Base-by-base conservation (phyloP, 2,888 invertebrate species). In the Rhabditoides inermis region DNA sequence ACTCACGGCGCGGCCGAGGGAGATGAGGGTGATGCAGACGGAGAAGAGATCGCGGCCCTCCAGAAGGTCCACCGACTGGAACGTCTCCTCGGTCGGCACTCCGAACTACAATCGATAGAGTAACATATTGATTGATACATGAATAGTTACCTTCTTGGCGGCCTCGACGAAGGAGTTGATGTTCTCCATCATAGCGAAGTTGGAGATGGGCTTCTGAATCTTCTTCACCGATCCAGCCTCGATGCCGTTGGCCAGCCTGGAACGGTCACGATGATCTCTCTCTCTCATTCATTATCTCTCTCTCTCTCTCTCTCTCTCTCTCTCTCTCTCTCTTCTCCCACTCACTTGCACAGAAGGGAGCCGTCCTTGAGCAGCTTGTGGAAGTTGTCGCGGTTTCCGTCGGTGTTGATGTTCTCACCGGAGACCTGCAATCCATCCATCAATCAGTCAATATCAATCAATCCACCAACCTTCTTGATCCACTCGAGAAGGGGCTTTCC, bases 181-280 rank as follows among this genome's bases (percentile, higher is more conserved):
- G 79, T 95, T 95, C 81, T 95, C 94, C 92, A 94, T 94, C 80
- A 90, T 90, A 77, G 92, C 92, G 81, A 94, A 95, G 55, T 88
- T 90, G 85, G 90, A 87, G 76, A 85, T 84, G 54, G 86, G 87
- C 69, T 84, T 84, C 79, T 94, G 92, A 69, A 94, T 84, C 81
- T 90, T 91, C 82, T 90, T 91, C 53, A 95, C 85, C 49, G 85
- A 84, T 41, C 86, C 88, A 0, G 88, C 85, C 77, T 89, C 85
- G 71, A 94, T 84, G 65, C 83, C 83, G 80, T 94, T 94, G 26
- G 85, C 87, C 72, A 92, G 79, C 77, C 89, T 89, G 80, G 20
- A 62, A 52, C 23, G 5, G 12, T 15, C 18, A n/a, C n/a, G n/a
- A n/a, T n/a, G n/a, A n/a, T n/a, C n/a, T n/a, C n/a, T n/a, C n/a